phyloP scores from a whole-genome alignment of 2,113 vertebrate genomes.

The Scophthalmus maximus region DNA sequence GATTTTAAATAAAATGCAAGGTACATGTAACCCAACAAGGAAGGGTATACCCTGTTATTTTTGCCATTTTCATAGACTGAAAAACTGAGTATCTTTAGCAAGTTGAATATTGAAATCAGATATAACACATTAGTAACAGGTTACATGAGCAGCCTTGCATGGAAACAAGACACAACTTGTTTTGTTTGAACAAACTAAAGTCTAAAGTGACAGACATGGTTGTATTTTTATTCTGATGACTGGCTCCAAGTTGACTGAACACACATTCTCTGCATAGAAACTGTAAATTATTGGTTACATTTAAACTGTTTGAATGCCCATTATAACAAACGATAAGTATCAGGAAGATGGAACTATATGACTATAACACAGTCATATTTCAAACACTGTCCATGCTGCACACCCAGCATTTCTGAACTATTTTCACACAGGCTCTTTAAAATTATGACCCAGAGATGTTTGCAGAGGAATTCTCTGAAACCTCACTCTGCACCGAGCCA shows the following conservation, averaged over 20 bases:
- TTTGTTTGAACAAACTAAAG: too few species aligned
- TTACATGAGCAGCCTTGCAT: too few species aligned
- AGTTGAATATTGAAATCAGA: too few species aligned
- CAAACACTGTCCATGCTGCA: slow-evolving; percentile 11
- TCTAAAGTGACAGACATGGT: too few species aligned
- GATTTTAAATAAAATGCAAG: too few species aligned
- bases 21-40: too few species aligned
- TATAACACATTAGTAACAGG: too few species aligned
- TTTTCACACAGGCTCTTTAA: slow-evolving; percentile 41
- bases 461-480: slow-evolving; percentile 34
- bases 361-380: slow-evolving; percentile 4
- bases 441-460: slow-evolving; percentile 35
- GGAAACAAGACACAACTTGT: too few species aligned
- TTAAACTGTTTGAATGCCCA: slow-evolving; percentile 1
- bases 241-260: slow-evolving; percentile 1
- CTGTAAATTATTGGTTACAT: slow-evolving; percentile 27
- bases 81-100: too few species aligned
- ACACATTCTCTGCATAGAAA: slow-evolving; percentile 10
- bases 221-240: too few species aligned
- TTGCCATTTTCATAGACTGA: too few species aligned
- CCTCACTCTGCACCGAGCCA: slow-evolving; percentile 22
- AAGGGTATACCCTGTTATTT: too few species aligned
- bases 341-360: not conserved
- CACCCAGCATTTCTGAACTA: slow-evolving; percentile 20
- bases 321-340: not conserved